Base-by-base conservation (phyloP, 2,113 vertebrate species). In the Aythya baeri region DNA sequence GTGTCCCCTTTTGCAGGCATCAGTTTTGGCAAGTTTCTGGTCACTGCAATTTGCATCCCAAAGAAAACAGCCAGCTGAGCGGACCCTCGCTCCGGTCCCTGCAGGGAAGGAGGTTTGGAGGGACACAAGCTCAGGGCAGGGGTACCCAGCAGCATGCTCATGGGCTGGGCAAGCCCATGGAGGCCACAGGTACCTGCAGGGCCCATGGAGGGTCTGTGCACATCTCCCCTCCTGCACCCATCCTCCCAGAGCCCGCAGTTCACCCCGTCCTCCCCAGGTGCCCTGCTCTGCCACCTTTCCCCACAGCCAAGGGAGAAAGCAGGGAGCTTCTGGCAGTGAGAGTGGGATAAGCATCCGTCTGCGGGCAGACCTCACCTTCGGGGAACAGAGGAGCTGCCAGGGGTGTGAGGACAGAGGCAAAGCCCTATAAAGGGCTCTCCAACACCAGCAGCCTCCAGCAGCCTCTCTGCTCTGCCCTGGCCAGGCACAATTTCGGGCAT, bases 321-420 rank as follows among this genome's bases (percentile, higher is more conserved):
- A 41, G 15, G 26, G 18, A 74, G 18, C 7, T 74, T 78, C 67
- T 83, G 52, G 15, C 59, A 83, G 5, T 13, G 44, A 91, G 14
- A 52, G 17, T 34, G 46, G 31, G 4, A 7, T 34, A 9, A 81
- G 36, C 34, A 90, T n/a, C 41, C 20, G 3, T 44, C 68, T 50
- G n/a, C 43, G n/a, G 17, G 1, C 2, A 89, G 31, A 43, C 3
- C 0, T 0, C 68, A 26, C 4, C 83, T 77, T 5, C 15, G 25
- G 59, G 55, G 59, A 8, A 31, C 3, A 57, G 57, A 63, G 18
- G 18, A 57, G 10, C 14, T 61, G 29, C 13, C 1, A 2, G 46
- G 6, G 1, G 1, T 17, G 0, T 3, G 3, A 31, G 2, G 1
- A 38, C 44, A 4, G 9, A 57, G 5, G 31, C 13, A 21, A 22